These are phyloP conservation scores for Rhynchonycteris naso DNA, from an alignment of 2,797 vertebrate genomes.

Conservation along the genomic window DNA sequence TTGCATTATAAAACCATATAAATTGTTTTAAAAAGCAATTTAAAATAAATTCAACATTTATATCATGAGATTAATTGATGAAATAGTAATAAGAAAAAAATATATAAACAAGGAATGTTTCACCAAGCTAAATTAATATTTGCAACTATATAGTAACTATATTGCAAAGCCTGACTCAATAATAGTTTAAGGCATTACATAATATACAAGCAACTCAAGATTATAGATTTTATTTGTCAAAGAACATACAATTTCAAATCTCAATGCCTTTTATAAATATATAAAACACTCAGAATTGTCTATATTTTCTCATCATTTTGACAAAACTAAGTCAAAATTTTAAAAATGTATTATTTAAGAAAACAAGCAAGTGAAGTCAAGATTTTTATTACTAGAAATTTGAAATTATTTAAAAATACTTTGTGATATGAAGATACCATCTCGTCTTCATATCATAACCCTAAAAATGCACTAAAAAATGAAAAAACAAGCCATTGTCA, in stretches of 20 bases:
- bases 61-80: not conserved
- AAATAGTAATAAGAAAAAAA: not conserved
- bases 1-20: not conserved
- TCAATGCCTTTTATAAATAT: not conserved
- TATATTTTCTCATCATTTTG: not conserved
- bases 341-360: not conserved
- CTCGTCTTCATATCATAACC: not conserved
- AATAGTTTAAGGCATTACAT: not conserved
- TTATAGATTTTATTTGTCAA: not conserved
- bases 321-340: not conserved
- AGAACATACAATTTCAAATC: not conserved
- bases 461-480: not conserved
- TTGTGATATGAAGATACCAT: not conserved
- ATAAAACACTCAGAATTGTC: not conserved
- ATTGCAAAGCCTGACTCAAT: not conserved
- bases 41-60: not conserved
- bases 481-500: not conserved
- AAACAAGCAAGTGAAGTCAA: not conserved
- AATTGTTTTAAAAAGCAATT: not conserved
- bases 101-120: not conserved
- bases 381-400: not conserved
- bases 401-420: not conserved
- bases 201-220: not conserved
- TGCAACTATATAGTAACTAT: not conserved
- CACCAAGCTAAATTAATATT: not conserved